phyloP scores from a whole-genome alignment of 2,113 vertebrate species.

The Synodontis membranacea region DNA sequence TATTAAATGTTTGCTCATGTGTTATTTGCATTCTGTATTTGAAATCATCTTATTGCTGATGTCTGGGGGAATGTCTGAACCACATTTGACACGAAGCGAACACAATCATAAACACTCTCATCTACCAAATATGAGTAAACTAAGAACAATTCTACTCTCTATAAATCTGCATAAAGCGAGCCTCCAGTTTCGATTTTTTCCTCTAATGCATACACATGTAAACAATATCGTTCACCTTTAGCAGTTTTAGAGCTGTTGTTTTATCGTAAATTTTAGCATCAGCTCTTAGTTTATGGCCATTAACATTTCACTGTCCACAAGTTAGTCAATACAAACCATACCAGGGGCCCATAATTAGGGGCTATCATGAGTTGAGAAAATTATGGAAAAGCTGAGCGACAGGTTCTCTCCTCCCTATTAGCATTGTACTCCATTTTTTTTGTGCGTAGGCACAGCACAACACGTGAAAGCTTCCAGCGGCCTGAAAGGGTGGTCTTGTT shows the following conservation, averaged over 20 bases:
- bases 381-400: slow-evolving; percentile 41
- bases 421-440: slow-evolving; percentile 56
- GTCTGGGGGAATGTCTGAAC: neutral
- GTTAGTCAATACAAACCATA: neutral
- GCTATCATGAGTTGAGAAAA: slow-evolving; percentile 42
- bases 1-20: neutral
- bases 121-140: slow-evolving; percentile 43
- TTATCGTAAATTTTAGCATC: slow-evolving; percentile 10
- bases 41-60: neutral
- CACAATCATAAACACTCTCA: slow-evolving; percentile 11
- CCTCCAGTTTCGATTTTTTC: slow-evolving; percentile 1
- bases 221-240: neutral
- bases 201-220: neutral
- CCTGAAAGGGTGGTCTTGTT: slow-evolving; percentile 57
- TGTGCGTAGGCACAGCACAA: slow-evolving; percentile 50
- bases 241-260: slow-evolving; percentile 5
- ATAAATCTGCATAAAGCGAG: slow-evolving; percentile 35
- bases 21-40: neutral
- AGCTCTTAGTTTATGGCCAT: slow-evolving; percentile 5
- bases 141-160: slow-evolving; percentile 41
- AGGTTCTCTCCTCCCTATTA: slow-evolving; percentile 48
- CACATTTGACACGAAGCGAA: slow-evolving; percentile 41
- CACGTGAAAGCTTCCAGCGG: slow-evolving; percentile 47
- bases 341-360: slow-evolving; percentile 12
- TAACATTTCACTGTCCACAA: slow-evolving; percentile 19